These are phyloP conservation scores for Characodon lateralis DNA, from an alignment of 2,797 vertebrate genomes.

Conservation along the genomic window DNA sequence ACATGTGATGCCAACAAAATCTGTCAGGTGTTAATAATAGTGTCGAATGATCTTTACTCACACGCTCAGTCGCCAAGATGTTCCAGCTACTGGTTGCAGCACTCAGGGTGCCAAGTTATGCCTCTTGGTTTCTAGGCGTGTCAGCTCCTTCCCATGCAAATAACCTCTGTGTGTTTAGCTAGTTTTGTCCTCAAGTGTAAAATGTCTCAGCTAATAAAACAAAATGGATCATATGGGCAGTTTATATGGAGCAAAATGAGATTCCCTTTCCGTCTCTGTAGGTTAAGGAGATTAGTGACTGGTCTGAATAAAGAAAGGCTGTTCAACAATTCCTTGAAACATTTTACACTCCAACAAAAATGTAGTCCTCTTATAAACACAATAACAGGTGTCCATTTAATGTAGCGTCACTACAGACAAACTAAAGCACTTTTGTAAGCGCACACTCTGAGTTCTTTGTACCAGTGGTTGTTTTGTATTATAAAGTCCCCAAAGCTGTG, in stretches of 20 bases:
- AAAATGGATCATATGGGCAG: too few species aligned
- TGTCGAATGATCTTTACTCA: background rate
- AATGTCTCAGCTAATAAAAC: background rate
- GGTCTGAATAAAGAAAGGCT: background rate
- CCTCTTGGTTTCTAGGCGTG: background rate
- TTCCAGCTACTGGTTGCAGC: background rate
- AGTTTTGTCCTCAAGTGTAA: background rate
- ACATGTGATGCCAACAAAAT: background rate
- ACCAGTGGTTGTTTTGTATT: constrained; percentile 40
- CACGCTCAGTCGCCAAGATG: background rate
- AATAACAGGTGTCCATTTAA: background rate
- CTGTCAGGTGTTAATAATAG: background rate
- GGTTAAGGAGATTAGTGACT: too few species aligned
- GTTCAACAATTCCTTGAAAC: background rate
- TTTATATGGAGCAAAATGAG: too few species aligned
- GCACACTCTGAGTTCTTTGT: constrained; percentile 21
- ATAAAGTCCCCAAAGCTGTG: constrained; percentile 16
- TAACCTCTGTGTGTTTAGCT: background rate
- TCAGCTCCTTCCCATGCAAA: background rate
- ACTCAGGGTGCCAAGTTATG: background rate
- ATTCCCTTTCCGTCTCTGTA: too few species aligned
- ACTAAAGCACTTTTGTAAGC: constrained; percentile 30
- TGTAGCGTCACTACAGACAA: constrained; percentile 10
- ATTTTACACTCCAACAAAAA: background rate
- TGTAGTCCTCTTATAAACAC: background rate